Conservation (phyloP, 2,888 invertebrate species). For the Heteropelma amictum region DNA sequence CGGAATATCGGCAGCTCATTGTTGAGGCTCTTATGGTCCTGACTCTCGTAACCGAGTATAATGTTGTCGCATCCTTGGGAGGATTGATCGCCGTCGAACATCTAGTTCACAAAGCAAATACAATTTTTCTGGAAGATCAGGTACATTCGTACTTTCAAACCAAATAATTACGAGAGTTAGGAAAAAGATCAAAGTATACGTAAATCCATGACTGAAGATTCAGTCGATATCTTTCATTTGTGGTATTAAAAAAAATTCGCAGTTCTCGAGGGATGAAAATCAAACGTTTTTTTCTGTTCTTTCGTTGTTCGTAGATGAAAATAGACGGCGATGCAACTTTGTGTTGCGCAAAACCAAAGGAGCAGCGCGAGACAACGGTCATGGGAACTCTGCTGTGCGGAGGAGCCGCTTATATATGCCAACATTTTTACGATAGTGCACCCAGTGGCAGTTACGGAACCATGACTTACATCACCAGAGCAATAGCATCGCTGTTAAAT, state of each 20-base stretch:
- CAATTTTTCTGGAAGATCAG: slow-evolving; percentile 97
- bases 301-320: slow-evolving; percentile 82
- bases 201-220: background rate
- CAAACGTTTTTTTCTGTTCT: too few species aligned
- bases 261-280: too few species aligned
- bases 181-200: too few species aligned
- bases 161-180: too few species aligned
- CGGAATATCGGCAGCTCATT: slow-evolving; percentile 97
- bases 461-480: slow-evolving; percentile 96
- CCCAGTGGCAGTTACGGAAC: slow-evolving; percentile 98
- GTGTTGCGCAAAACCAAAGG: slow-evolving; percentile 91
- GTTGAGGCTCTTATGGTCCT: slow-evolving; percentile 98
- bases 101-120: slow-evolving; percentile 95
- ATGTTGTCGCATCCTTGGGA: slow-evolving; percentile 87
- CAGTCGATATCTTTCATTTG: background rate
- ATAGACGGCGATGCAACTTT: slow-evolving; percentile 94
- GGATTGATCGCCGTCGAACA: slow-evolving; percentile 93
- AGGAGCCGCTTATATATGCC: slow-evolving; percentile 96
- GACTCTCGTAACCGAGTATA: slow-evolving; percentile 93
- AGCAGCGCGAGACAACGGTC: slow-evolving; percentile 81
- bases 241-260: background rate
- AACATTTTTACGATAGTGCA: slow-evolving; percentile 98
- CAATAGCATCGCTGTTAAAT: slow-evolving; percentile 87
- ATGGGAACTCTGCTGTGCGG: slow-evolving; percentile 88
- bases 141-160: too few species aligned